Evolutionary conservation across 2,888 invertebrate species (phyloP).

Genomic region (Allacma fusca): DNA sequence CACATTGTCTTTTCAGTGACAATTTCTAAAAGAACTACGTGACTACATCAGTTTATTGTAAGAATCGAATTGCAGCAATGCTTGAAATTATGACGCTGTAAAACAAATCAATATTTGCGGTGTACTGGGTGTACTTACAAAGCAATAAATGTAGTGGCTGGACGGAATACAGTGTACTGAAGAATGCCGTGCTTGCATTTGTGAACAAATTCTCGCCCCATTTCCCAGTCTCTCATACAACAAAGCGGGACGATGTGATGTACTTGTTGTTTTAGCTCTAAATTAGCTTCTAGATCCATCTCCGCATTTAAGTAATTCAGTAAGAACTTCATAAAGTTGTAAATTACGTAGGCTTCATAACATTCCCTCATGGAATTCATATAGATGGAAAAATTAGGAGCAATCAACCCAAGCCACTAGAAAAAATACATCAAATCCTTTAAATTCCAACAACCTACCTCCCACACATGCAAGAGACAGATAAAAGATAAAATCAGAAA

Average conservation of each 20-base stretch:
- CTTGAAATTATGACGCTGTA: not conserved
- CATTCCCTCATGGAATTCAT: conserved; percentile 93
- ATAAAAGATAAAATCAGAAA: too few relatives aligned
- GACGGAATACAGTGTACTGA: conserved; percentile 92
- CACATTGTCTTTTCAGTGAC: too few relatives aligned
- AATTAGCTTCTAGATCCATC: conserved; percentile 80
- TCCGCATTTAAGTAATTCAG: conserved; percentile 87
- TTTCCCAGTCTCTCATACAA: conserved; percentile 89
- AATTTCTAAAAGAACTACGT: too few relatives aligned
- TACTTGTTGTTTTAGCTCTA: conserved; percentile 65
- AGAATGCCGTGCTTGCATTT: conserved; percentile 96
- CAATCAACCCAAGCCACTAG: conserved; percentile 86
- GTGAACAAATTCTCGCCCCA: conserved; percentile 91
- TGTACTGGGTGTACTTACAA: conserved; percentile 72
- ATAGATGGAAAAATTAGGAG: conserved; percentile 88
- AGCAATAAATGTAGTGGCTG: conserved; percentile 87
- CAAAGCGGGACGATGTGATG: conserved; percentile 91
- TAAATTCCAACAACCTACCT: too few relatives aligned
- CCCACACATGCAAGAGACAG: too few relatives aligned
- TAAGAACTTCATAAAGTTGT: conserved; percentile 95
- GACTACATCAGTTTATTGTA: too few relatives aligned
- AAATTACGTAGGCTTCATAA: conserved; percentile 97
- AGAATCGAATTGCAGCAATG: too few relatives aligned
- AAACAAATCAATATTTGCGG: not conserved
- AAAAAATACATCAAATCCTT: conserved; percentile 54